Conservation (phyloP, 2,113 vertebrate genomes). For the Heliornis fulica region DNA sequence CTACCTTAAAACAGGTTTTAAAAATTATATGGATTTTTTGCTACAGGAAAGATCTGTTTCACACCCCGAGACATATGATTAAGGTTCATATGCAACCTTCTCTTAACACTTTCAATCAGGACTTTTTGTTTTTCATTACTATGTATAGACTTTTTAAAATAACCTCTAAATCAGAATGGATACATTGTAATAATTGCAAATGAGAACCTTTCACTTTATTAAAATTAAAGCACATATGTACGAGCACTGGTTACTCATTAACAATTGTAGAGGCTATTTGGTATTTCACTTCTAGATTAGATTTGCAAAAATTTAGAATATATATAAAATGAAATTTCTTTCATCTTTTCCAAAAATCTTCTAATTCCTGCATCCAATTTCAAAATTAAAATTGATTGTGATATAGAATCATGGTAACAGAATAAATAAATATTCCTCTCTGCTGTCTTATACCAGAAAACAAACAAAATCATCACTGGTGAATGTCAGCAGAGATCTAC, state of each 20-base stretch:
- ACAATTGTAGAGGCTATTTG: not conserved
- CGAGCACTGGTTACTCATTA: not conserved
- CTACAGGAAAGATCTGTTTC: not conserved
- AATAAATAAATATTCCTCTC: not conserved
- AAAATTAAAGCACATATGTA: not conserved
- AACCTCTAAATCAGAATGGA: not conserved
- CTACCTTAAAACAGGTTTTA: not conserved
- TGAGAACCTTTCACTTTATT: not conserved
- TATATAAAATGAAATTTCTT: not conserved
- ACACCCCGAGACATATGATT: not conserved
- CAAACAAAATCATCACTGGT: not conserved
- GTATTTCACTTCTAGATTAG: not conserved
- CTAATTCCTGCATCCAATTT: not conserved
- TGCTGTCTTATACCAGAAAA: not conserved
- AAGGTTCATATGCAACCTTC: not conserved
- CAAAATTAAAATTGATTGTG: not conserved
- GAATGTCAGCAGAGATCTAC: not conserved
- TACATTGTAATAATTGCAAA: not conserved
- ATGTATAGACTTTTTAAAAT: not conserved
- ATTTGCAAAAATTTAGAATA: not conserved
- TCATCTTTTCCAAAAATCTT: not conserved
- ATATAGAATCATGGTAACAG: not conserved
- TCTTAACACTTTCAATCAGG: not conserved
- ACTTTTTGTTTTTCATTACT: not conserved
- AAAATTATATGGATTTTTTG: not conserved